Conservation (phyloP, 2,888 invertebrate species). For the Stomorhina lunata region DNA sequence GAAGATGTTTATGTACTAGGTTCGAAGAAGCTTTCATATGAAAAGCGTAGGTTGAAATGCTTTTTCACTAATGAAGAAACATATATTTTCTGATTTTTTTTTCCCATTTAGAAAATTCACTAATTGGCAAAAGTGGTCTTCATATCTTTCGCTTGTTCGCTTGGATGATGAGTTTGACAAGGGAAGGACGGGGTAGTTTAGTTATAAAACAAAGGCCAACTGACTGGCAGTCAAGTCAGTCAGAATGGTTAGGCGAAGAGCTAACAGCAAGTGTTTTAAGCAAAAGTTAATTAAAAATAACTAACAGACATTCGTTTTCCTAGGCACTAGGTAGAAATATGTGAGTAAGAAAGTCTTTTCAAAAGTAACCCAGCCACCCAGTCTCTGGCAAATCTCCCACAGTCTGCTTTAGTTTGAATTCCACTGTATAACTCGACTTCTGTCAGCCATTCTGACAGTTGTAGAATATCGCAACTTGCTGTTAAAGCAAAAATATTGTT, state of each 20-base stretch:
- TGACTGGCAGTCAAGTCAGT: background rate
- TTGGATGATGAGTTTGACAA: background rate
- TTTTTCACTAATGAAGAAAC: conserved; percentile 77
- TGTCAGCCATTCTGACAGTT: background rate
- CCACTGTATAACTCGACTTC: background rate
- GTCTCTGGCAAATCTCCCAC: background rate
- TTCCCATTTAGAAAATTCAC: conserved; percentile 71
- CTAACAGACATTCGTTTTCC: background rate
- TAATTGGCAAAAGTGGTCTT: conserved; percentile 74
- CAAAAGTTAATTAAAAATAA: conserved; percentile 60
- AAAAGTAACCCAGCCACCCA: background rate
- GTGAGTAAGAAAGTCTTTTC: background rate
- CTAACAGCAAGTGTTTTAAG: background rate
- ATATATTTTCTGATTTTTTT: conserved; percentile 53
- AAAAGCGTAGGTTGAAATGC: conserved; percentile 78
- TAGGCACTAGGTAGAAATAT: background rate
- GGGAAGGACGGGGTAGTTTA: conserved; percentile 1
- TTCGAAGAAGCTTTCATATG: conserved; percentile 76
- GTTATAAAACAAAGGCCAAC: conserved; percentile 16
- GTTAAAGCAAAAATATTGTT: background rate
- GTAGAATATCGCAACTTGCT: too few species aligned
- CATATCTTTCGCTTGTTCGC: background rate
- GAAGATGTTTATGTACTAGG: conserved; percentile 78
- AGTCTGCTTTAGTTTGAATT: background rate
- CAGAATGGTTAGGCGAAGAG: too few species aligned